phyloP scores from a whole-genome alignment of 2,888 invertebrate species.

The Athripsodes cinereus region DNA sequence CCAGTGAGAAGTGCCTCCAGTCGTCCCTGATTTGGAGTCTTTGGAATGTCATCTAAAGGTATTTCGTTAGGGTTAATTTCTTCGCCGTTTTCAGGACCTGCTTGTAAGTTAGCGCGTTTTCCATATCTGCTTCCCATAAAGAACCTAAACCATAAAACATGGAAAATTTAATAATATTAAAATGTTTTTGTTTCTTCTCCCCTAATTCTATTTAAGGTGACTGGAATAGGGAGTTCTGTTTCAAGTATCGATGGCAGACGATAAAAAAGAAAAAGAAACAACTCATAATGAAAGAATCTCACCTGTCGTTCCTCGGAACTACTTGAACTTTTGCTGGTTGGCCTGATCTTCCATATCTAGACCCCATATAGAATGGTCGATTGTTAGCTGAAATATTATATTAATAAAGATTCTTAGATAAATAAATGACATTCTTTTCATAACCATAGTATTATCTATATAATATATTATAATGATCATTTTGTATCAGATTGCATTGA shows the following conservation, averaged over 20 bases:
- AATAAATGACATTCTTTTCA: no score
- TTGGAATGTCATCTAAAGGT: conserved; percentile 3
- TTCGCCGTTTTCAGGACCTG: conserved; percentile 4
- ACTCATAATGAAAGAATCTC: no score
- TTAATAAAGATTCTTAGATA: no score
- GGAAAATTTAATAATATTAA: no score
- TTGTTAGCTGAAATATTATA: conserved; percentile 29
- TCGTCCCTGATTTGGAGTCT: not conserved
- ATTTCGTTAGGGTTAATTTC: conserved; percentile 12
- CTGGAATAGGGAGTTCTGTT: not conserved
- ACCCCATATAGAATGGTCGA: conserved; percentile 42
- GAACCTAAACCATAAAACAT: conserved; percentile 13
- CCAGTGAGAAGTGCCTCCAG: not conserved
- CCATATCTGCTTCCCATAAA: conserved; percentile 25
- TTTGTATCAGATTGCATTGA: no score
- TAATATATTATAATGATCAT: no score
- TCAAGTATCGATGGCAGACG: not conserved
- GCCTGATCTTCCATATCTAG: conserved; percentile 40
- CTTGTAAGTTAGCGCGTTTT: conserved; percentile 11
- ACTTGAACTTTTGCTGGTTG: conserved; percentile 33
- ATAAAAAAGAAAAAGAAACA: no score
- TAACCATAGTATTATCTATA: no score
- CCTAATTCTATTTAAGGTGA: no score
- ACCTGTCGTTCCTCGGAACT: conserved; percentile 37
- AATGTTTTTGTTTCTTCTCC: no score